phyloP scores from a whole-genome alignment of 2,113 vertebrate species.

The Tragelaphus imberbis region DNA sequence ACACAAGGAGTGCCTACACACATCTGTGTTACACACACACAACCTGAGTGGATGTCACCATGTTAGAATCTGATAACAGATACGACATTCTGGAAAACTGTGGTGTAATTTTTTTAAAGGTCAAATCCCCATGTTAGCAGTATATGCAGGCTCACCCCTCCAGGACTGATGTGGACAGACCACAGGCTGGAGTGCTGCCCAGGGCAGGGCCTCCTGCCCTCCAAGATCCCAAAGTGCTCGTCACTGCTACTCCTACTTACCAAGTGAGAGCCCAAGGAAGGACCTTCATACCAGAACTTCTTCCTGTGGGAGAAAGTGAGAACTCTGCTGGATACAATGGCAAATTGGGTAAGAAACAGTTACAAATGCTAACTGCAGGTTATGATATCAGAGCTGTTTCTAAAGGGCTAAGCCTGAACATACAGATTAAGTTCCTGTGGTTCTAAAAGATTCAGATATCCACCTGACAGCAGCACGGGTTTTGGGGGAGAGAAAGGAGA shows the following conservation, averaged over 20 bases:
- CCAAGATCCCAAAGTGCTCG: accelerated
- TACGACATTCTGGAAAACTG: neutral
- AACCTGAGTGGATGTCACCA: neutral
- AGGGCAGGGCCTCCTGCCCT: neutral
- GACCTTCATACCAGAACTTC: constrained; percentile 86
- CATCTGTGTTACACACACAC: neutral
- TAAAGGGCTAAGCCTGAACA: neutral
- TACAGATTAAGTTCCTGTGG: neutral
- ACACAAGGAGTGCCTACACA: neutral
- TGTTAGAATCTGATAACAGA: neutral
- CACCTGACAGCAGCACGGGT: neutral
- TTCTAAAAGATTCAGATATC: neutral
- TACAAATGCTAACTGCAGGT: neutral
- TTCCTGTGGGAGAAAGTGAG: constrained; percentile 75
- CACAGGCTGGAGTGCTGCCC: neutral
- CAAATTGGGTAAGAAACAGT: neutral
- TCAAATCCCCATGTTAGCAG: neutral
- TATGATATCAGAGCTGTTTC: neutral
- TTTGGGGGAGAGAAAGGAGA: neutral
- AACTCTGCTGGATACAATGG: neutral
- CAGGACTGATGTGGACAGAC: accelerated
- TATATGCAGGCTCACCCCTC: neutral
- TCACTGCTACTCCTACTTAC: constrained; percentile 64
- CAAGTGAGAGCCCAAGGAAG: constrained; percentile 68
- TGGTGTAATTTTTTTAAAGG: neutral